Conservation (phyloP, 2,797 vertebrate genomes). For the Alca torda region DNA sequence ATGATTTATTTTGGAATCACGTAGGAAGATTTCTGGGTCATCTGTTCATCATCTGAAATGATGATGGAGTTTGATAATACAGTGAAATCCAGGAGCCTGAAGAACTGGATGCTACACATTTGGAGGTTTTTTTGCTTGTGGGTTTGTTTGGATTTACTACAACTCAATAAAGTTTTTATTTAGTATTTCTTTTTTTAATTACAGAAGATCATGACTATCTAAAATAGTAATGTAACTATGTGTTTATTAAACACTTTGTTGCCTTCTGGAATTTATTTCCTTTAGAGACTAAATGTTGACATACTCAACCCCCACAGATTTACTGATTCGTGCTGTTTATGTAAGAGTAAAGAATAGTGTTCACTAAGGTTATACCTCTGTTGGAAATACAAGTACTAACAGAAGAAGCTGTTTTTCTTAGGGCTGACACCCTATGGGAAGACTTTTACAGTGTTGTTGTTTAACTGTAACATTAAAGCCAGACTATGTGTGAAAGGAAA, state of each 20-base stretch:
- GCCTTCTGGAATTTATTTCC: not conserved
- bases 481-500: not conserved
- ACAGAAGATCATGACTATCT: not conserved
- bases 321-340: not conserved
- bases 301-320: not conserved
- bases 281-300: not conserved
- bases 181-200: not conserved
- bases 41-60: not conserved
- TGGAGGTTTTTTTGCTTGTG: fast-evolving
- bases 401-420: not conserved
- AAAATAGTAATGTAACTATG: not conserved
- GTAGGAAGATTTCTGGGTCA: not conserved
- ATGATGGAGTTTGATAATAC: not conserved
- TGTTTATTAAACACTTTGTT: not conserved
- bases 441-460: not conserved
- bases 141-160: not conserved
- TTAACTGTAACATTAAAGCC: not conserved
- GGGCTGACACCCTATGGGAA: not conserved
- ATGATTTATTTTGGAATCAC: not conserved
- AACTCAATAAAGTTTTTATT: not conserved
- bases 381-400: not conserved
- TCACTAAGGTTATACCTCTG: not conserved
- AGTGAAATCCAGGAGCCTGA: not conserved
- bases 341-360: not conserved
- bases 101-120: not conserved